Evolutionary conservation across 92 coral and sea anemone genomes (phyloP), one percentile per base, ranked within the genome.

Genomic region (Porites cylindrica): DNA sequence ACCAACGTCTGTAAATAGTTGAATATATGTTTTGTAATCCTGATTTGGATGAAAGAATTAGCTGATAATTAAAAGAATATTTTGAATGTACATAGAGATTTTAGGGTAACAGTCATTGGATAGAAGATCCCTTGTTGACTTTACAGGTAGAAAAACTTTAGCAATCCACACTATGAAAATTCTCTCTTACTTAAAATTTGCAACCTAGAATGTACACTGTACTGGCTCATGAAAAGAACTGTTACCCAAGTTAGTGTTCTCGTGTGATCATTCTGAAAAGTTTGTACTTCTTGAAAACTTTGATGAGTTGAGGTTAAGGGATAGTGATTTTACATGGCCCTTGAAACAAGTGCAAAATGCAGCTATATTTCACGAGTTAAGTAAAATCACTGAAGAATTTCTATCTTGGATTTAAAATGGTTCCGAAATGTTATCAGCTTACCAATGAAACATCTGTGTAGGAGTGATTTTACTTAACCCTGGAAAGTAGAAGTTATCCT

Each of bases 1-100:
- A 70, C 59, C 29, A 29, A 68, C 19, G 29, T 13, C 6, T 82
- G 86, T 82, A 82, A 59, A 82, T 81, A 81, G 65, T 82, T 4
- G 20, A 56, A 32, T 17, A 56, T 18, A 29, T 21, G 43, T 70
- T 82, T 82, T 70, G 68, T 82, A 82, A 51, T 50, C 70, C 43
- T 2, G 12, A 29, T 69, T 53, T 54, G 59, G 26, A 69, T n/a
- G 43, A 56, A 70, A 19, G n/a, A 56, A 18, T 32, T 11, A 54
- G 14, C 51, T n/a, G 23, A 79, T n/a, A 67, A 67, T 67, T 67
- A 43, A 38, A 43, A 47, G 67, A 24, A 58, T 17, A 59, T 64
- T 81, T 3, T 68, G 20, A 56, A 80, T 69, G 76, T 81, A 24
- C 18, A 81, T 81, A 81, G 76, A 68, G 77, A 80, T 51, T 69